These are phyloP conservation scores for Acromyrmex charruanus DNA, from an alignment of 1,140 invertebrate species.

Conservation along the genomic window DNA sequence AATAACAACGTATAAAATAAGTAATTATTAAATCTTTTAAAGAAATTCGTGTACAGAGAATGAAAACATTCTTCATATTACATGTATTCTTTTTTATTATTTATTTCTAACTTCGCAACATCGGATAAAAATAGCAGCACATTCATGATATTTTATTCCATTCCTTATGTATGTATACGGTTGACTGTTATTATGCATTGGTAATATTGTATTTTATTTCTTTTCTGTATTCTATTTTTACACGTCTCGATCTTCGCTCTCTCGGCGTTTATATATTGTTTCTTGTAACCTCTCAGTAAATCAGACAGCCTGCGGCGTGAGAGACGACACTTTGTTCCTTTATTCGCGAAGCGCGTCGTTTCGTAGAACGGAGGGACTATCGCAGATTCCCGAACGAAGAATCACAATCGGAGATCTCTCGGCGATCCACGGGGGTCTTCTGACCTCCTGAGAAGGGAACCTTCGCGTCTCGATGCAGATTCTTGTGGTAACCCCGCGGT, in stretches of 20 bases:
- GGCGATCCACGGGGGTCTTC: slow-evolving; percentile 63
- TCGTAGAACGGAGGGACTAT: slow-evolving; percentile 54
- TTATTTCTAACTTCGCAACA: not conserved
- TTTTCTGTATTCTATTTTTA: slow-evolving; percentile 13
- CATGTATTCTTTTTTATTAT: not conserved
- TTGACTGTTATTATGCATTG: slow-evolving; percentile 21
- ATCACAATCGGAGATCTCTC: slow-evolving; percentile 72
- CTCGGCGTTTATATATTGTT: slow-evolving; percentile 11
- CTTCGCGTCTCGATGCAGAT: slow-evolving; percentile 60
- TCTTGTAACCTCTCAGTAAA: slow-evolving; percentile 41
- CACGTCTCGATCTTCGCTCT: not conserved
- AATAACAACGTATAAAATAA: not conserved
- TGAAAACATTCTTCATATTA: not conserved
- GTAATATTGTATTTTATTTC: slow-evolving; percentile 29
- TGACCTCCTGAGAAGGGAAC: slow-evolving; percentile 67
- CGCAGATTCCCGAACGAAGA: slow-evolving; percentile 61
- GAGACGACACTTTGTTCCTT: slow-evolving; percentile 50
- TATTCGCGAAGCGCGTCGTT: slow-evolving; percentile 46
- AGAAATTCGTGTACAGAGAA: not conserved
- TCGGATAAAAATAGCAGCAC: not conserved
- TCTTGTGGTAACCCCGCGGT: slow-evolving; percentile 44
- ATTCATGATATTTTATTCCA: not conserved
- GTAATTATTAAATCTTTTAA: not conserved
- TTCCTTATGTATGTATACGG: not conserved
- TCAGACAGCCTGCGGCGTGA: slow-evolving; percentile 31